Evolutionary conservation across 1,140 invertebrate genomes (phyloP).

Genomic region (Dolichoris vasculosae): DNA sequence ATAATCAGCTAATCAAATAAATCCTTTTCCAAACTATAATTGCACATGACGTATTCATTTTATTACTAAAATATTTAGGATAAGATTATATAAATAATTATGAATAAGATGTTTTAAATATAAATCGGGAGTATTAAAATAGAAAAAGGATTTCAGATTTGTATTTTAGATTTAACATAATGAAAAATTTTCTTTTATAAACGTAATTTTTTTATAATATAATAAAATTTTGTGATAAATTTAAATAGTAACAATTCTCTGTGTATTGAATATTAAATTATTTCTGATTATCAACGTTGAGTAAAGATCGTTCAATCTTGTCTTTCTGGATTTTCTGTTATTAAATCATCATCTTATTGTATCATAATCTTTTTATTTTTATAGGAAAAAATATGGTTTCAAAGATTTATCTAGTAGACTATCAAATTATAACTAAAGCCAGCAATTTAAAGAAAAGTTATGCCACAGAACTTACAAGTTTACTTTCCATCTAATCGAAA

Average conservation of each 20-base stretch:
- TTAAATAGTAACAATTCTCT: too few relatives aligned
- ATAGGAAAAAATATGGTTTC: not conserved
- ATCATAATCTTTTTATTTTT: not conserved
- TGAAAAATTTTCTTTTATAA: too few relatives aligned
- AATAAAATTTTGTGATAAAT: too few relatives aligned
- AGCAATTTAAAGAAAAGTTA: conserved; percentile 28
- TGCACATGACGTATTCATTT: not conserved
- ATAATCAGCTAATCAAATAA: not conserved
- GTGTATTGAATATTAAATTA: too few relatives aligned
- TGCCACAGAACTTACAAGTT: conserved; percentile 17
- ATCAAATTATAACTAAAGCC: conserved; percentile 20
- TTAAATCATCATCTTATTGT: not conserved
- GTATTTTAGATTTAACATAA: too few relatives aligned
- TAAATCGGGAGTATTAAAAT: too few relatives aligned
- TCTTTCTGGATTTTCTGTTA: not conserved
- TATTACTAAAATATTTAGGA: too few relatives aligned
- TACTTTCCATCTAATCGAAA: conserved; percentile 17
- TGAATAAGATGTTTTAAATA: too few relatives aligned
- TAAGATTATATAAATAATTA: too few relatives aligned
- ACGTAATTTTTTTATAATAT: too few relatives aligned
- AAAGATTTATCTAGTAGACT: not conserved
- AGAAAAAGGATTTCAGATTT: too few relatives aligned
- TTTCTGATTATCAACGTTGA: not conserved
- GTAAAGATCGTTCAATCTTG: not conserved
- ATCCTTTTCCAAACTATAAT: not conserved